Evolutionary conservation across 2,888 invertebrate genomes (phyloP), one percentile per base, ranked within the genome.

Genomic region (Bombylius major): DNA sequence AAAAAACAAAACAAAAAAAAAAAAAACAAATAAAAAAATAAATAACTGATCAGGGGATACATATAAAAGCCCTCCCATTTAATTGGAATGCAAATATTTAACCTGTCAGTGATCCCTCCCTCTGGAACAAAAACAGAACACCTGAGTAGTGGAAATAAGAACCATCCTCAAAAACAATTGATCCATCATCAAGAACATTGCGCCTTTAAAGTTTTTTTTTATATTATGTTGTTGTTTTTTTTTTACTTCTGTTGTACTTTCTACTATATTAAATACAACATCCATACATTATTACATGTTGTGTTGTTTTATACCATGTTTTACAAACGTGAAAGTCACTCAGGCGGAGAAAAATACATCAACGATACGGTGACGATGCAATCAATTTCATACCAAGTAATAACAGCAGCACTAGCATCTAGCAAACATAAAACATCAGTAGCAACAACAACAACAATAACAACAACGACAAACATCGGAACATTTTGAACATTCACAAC

Each of bases 281-380:
- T 23, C 23, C 3, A 23, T 23, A 23, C 23, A 23, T 23, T 23
- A 23, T 23, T 23, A 23, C 23, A 23, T 23, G 23, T 23, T 23
- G 23, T 23, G 23, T 23, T 23, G 23, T 36, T 36, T 36, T 36
- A 36, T 36, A 36, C 5, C 8, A 8, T 42, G 12, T 42, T 42
- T 51, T 56, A 50, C 53, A 51, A 50, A 49, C 48, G 55, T 52
- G 53, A 55, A 59, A 57, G 56, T 58, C 54, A 49, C 51, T 47
- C 48, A 55, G 36, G 56, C 44, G 54, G 50, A 55, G 55, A 59
- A 55, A 55, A 56, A 54, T 51, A 49, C 58, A 54, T 56, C 54
- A 56, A 52, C 55, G 39, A 42, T 42, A 11, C 39, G 11, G 11
- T 11, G 39, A 42, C 5, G 39, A 42, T 11, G 8, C 23, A 23